These are phyloP conservation scores for Cynaeus angustus DNA, from an alignment of 2,888 invertebrate genomes.

Conservation along the genomic window DNA sequence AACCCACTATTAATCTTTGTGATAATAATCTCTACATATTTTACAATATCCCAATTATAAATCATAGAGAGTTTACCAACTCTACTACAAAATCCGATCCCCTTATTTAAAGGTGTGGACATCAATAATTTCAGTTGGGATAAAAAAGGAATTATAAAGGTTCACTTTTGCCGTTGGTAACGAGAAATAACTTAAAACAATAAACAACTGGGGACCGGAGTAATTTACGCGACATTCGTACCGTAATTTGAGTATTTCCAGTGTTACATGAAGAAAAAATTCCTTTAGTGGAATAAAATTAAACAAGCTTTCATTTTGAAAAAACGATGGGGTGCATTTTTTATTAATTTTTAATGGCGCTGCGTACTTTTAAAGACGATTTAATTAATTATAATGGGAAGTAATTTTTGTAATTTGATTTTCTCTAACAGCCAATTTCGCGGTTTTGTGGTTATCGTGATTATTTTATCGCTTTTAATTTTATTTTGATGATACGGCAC, in stretches of 20 bases:
- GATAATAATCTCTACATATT: constrained; percentile 11
- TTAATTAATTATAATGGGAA: not conserved
- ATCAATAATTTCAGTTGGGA: not conserved
- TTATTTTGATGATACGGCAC: no score
- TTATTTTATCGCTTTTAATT: not conserved
- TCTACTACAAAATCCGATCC: not conserved
- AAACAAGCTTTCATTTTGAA: no score
- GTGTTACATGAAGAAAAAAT: no score
- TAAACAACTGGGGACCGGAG: no score
- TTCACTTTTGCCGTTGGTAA: no score
- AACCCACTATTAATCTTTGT: not conserved
- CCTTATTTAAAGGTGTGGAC: not conserved
- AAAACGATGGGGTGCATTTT: not conserved
- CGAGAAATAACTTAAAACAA: no score
- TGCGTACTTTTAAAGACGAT: not conserved
- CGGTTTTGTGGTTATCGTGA: not conserved
- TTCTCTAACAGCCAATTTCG: not conserved
- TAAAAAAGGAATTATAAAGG: no score
- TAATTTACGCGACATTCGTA: no score
- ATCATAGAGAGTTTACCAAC: constrained; percentile 13
- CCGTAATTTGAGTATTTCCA: no score
- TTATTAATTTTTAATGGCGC: not conserved
- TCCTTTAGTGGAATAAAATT: no score
- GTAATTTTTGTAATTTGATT: no score
- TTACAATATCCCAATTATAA: constrained; percentile 8